A percentile compares a stretch with the other conserved stretches of the same genome.
Conservation (phyloP, 2,888 invertebrate genomes). For the Halocaridina rubra region DNA sequence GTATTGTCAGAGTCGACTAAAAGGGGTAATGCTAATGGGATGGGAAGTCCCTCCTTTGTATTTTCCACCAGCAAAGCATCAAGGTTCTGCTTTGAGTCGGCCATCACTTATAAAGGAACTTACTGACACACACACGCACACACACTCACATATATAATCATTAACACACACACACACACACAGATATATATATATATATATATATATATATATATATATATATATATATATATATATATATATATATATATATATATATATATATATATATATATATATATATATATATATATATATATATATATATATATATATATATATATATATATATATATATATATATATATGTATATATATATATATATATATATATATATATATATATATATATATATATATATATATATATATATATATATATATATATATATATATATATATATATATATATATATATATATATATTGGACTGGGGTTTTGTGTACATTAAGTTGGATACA, state of each 20-base stretch:
- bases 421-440: neutral
- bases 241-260: slow-evolving; percentile 8
- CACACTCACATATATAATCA: neutral
- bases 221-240: neutral
- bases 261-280: slow-evolving; percentile 8
- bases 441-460: too few relatives aligned
- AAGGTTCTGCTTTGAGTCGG: too few relatives aligned
- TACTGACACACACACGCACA: neutral
- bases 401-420: slow-evolving; percentile 8
- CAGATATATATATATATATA: neutral
- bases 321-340: slow-evolving; percentile 8
- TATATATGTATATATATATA: slow-evolving; percentile 4
- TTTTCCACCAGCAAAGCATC: too few relatives aligned
- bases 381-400: slow-evolving; percentile 8
- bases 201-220: neutral
- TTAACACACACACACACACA: neutral
- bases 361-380: slow-evolving; percentile 8
- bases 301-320: slow-evolving; percentile 8
- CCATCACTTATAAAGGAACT: too few relatives aligned
- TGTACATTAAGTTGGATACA: too few relatives aligned
- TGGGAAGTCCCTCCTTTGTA: too few relatives aligned
- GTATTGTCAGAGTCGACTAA: too few relatives aligned
- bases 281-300: slow-evolving; percentile 1
- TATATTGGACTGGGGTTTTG: too few relatives aligned
- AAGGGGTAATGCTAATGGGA: too few relatives aligned